Percentiles rank a stretch among this genome's conserved stretches.
These are phyloP conservation scores for Halictus rubicundus DNA, from an alignment of 1,140 invertebrate species.

Conservation along the genomic window DNA sequence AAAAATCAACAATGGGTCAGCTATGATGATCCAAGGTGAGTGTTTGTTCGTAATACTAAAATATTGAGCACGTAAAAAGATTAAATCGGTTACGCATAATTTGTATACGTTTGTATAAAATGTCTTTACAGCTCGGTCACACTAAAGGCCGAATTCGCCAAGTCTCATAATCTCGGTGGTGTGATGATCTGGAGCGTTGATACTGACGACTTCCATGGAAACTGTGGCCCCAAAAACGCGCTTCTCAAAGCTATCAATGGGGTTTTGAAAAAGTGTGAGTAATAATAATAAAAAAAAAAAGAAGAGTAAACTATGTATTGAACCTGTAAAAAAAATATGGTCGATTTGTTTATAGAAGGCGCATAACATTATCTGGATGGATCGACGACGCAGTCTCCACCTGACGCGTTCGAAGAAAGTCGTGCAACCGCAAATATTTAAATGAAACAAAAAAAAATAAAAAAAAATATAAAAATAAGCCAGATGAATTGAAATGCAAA, in stretches of 20 bases:
- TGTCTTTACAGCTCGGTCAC: conserved; percentile 75
- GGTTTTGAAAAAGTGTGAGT: background rate
- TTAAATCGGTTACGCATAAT: background rate
- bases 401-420: background rate
- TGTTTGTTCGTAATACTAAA: conserved; percentile 5
- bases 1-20: conserved; percentile 87
- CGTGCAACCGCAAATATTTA: background rate
- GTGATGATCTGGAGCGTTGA: conserved; percentile 89
- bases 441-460: no score
- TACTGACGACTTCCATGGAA: conserved; percentile 86
- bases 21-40: conserved; percentile 84
- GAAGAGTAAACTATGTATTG: background rate
- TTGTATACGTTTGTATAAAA: background rate
- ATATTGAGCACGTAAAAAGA: background rate
- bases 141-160: conserved; percentile 82
- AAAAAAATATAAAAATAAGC: no score
- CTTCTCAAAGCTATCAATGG: conserved; percentile 78
- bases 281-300: no score
- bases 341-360: background rate
- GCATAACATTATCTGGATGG: background rate
- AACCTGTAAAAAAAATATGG: background rate
- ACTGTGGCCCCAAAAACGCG: conserved; percentile 83
- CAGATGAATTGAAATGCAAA: no score
- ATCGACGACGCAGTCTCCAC: background rate
- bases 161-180: conserved; percentile 81